Conservation (phyloP, 2,888 invertebrate genomes). For the Leptopilina drosophilae region DNA sequence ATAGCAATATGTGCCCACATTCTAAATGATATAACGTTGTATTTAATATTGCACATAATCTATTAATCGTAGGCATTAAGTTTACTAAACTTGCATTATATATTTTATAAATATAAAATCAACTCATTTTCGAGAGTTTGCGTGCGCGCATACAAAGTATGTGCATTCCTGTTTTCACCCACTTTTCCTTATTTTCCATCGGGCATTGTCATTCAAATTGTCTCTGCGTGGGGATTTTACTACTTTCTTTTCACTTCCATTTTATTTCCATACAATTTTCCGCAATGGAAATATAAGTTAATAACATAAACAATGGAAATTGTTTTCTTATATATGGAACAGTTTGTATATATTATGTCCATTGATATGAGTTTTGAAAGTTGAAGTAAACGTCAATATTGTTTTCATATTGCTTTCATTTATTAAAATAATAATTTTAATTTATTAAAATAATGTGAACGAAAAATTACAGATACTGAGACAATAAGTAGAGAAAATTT, state of each 20-base stretch:
- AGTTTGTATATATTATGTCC: too few species aligned
- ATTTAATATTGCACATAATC: constrained; percentile 11
- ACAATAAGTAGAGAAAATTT: too few species aligned
- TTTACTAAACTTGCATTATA: background rate
- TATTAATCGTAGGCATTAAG: background rate
- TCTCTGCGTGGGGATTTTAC: background rate
- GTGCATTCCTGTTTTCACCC: background rate
- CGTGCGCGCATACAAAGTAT: background rate
- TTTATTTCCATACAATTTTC: background rate
- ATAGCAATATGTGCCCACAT: background rate
- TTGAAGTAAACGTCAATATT: too few species aligned
- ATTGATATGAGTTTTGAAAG: too few species aligned
- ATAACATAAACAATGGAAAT: background rate
- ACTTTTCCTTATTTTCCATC: background rate
- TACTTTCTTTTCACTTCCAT: background rate
- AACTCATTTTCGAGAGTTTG: too few species aligned
- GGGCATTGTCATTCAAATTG: background rate
- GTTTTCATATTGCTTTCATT: too few species aligned
- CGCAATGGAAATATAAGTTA: background rate
- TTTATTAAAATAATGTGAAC: too few species aligned
- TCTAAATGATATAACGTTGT: constrained; percentile 1
- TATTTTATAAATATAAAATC: background rate
- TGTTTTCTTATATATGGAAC: background rate
- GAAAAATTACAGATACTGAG: too few species aligned
- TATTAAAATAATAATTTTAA: too few species aligned